Conservation (phyloP, 2,797 vertebrate species). For the Acanthurus tractus region DNA sequence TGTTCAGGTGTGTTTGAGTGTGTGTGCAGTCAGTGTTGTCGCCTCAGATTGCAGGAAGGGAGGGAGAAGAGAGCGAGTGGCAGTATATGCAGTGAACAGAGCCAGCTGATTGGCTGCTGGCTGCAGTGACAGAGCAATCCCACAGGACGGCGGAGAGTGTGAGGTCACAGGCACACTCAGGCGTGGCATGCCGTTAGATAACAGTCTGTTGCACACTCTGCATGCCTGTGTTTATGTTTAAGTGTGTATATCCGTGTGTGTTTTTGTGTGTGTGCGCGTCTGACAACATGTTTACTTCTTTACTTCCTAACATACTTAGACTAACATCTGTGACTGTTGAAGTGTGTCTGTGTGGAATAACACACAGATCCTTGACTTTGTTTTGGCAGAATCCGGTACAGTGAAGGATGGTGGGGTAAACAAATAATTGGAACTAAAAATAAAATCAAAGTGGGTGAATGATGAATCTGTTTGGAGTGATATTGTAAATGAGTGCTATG, state of each 20-base stretch:
- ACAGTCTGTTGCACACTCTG: constrained; percentile 62
- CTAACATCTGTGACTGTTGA: constrained; percentile 11
- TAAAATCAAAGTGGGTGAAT: constrained; percentile 67
- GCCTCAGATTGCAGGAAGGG: constrained; percentile 43
- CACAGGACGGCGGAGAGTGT: constrained; percentile 58
- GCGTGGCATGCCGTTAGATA: constrained; percentile 83
- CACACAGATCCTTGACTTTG: constrained; percentile 32
- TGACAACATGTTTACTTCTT: constrained; percentile 43
- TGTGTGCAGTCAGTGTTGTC: constrained; percentile 51
- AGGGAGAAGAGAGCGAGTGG: constrained; percentile 30
- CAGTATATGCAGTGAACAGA: constrained; percentile 61
- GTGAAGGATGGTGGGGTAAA: constrained; percentile 69
- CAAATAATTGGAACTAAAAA: constrained; percentile 10
- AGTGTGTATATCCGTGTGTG: constrained; percentile 12
- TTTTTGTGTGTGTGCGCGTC: constrained; percentile 18
- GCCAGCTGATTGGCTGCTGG: constrained; percentile 49
- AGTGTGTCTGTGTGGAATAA: constrained; percentile 26
- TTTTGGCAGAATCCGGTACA: constrained; percentile 89
- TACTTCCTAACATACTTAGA: not conserved
- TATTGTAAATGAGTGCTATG: constrained; percentile 24
- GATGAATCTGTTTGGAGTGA: constrained; percentile 38
- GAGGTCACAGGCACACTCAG: constrained; percentile 66
- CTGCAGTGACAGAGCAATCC: constrained; percentile 68
- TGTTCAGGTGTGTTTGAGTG: constrained; percentile 32
- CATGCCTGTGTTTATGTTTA: constrained; percentile 75